Evolutionary conservation across 2,113 vertebrate species (phyloP).

Genomic region (Pelecanoides urinatrix): DNA sequence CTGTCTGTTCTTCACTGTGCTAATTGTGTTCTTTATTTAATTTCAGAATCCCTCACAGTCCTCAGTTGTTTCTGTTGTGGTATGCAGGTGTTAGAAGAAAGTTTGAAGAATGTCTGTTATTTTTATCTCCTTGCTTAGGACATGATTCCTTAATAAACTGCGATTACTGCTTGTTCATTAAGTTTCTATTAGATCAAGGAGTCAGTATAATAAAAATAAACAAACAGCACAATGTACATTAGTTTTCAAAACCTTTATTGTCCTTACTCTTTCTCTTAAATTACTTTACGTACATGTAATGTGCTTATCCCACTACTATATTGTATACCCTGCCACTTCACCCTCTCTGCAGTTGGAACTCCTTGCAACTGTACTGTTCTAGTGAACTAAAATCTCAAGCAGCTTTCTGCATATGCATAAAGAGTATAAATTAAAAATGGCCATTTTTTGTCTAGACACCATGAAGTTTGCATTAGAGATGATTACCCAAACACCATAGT

Average conservation of each 20-base stretch:
- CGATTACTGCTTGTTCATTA: not conserved
- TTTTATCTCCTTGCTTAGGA: not conserved
- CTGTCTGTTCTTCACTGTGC: not conserved
- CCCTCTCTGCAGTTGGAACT: not conserved
- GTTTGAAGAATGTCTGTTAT: not conserved
- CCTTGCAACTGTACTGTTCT: not conserved
- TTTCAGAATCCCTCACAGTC: not conserved
- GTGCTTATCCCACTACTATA: not conserved
- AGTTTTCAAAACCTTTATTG: not conserved
- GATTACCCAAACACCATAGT: not conserved
- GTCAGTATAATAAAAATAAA: not conserved
- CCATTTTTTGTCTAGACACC: not conserved
- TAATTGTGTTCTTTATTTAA: not conserved
- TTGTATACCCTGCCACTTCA: not conserved
- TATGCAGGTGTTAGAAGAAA: not conserved
- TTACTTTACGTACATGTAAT: not conserved
- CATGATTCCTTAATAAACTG: not conserved
- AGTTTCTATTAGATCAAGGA: not conserved
- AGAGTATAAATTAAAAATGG: not conserved
- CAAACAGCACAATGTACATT: not conserved
- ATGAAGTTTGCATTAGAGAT: not conserved
- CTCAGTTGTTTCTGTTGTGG: not conserved
- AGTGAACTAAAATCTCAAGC: not conserved
- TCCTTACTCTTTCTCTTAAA: not conserved
- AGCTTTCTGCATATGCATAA: not conserved